Evolutionary conservation across 2,113 vertebrate genomes (phyloP), one percentile per base, ranked within the genome.

Genomic region (Gopherus evgoodei): DNA sequence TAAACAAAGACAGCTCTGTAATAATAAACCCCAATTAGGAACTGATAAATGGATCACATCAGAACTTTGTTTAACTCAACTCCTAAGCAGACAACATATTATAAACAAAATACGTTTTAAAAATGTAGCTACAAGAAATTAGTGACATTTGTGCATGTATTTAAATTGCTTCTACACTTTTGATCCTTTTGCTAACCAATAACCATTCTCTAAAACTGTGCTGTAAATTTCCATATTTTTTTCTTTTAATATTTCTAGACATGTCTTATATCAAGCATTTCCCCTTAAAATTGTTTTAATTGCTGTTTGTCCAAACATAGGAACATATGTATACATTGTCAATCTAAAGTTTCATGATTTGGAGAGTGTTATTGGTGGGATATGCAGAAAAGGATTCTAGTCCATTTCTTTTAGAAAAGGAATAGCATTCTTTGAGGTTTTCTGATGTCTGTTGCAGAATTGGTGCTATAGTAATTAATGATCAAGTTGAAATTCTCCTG

Each of bases 61-160:
- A 94, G 86, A 92, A 78, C 56, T 86, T 89, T 10, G 29, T 86
- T 56, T 83, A 81, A 69, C 4, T 0, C 0, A 90, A 12, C 10
- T 13, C 52, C 50, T 83, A 11, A 76, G 22, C 13, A 86, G 81
- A 27, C 86, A 56, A 90, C 12, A 44, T 10, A 7, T 35, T 88
- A 53, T 54, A 59, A 86, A 82, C 83, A 72, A 53, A 87, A 19
- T 44, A 35, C 16, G 29, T 91, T 78, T 89, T 93, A 65, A 90
- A 81, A 86, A 75, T 80, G 75, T 91, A 93, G 81, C 83, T 86
- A 94, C 93, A 89, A 95, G 93, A 97, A 97, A 94, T 91, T 84
- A 93, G 94, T 92, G 87, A 96, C 81, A 89, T 95, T 94, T 38
- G 59, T 21, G 50, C 79, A 44, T 27, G 6, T 47, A 78, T 78